Evolutionary conservation across 2,888 invertebrate species (phyloP).

Genomic region (Rhorus exstirpatorius): DNA sequence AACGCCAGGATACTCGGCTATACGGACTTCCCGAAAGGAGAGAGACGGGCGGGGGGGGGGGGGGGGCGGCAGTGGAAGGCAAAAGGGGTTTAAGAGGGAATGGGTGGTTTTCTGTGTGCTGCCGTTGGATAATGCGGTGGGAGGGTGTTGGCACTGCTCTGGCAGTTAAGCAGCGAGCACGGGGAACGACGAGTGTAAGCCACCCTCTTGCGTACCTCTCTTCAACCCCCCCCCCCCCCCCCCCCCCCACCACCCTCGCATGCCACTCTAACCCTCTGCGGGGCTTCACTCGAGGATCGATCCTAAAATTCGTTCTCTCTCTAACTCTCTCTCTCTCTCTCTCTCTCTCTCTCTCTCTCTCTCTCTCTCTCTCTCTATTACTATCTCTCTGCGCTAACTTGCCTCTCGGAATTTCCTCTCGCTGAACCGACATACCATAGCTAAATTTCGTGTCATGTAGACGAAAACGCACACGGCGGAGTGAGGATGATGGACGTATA

Average conservation of each 20-base stretch:
- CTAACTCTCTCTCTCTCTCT: too few relatives aligned
- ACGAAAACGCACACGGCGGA: conserved; percentile 34
- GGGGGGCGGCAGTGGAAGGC: conserved; percentile 73
- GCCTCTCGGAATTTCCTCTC: conserved; percentile 34
- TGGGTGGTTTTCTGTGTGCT: conserved; percentile 56
- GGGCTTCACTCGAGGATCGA: conserved; percentile 64
- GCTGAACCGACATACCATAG: conserved; percentile 21
- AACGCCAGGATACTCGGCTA: conserved; percentile 82
- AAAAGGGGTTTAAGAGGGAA: conserved; percentile 7
- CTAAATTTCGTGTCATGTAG: conserved; percentile 53
- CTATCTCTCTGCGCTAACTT: conserved; percentile 37
- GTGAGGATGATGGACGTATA: conserved; percentile 14
- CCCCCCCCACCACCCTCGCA: conserved; percentile 46
- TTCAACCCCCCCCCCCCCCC: conserved; percentile 69
- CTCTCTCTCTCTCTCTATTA: conserved; percentile 5
- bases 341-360: conserved; percentile 6
- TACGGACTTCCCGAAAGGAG: conserved; percentile 81
- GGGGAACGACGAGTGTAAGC: conserved; percentile 67
- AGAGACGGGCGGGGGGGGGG: conserved; percentile 63
- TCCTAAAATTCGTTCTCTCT: conserved; percentile 61
- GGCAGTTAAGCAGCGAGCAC: conserved; percentile 81
- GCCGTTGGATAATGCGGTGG: conserved; percentile 69
- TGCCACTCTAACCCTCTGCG: conserved; percentile 59
- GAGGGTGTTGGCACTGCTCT: conserved; percentile 83
- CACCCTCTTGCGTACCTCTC: conserved; percentile 66